These are phyloP conservation scores for Craseonycteris thonglongyai DNA, from an alignment of 2,113 vertebrate genomes.

Conservation along the genomic window DNA sequence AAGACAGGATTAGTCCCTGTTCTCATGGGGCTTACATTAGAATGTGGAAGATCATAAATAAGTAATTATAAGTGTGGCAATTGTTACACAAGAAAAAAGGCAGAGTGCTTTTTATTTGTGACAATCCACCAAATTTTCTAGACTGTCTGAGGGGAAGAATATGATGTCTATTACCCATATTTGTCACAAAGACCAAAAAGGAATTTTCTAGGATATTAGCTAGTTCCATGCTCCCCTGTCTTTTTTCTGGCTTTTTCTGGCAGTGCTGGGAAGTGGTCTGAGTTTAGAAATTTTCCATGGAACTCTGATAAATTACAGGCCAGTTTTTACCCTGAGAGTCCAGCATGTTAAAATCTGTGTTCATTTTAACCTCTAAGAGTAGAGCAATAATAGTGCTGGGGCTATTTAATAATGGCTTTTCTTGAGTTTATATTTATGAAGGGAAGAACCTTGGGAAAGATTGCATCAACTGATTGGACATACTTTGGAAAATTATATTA, in stretches of 20 bases:
- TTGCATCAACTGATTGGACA: background rate
- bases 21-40: background rate
- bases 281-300: background rate
- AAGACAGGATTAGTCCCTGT: background rate
- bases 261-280: background rate
- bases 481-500: constrained; percentile 8
- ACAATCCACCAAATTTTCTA: background rate
- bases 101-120: background rate
- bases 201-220: background rate
- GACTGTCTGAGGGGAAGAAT: background rate
- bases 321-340: background rate
- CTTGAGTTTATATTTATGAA: background rate
- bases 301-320: background rate
- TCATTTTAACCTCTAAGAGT: background rate
- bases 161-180: background rate
- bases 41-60: background rate
- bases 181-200: background rate
- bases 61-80: background rate
- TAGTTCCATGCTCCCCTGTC: background rate
- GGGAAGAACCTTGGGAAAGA: background rate
- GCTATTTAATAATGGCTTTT: constrained; percentile 9
- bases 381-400: background rate
- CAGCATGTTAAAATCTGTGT: constrained; percentile 14
- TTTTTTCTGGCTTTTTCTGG: background rate
- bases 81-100: constrained; percentile 6